Evolutionary conservation across 2,888 invertebrate genomes (phyloP), one percentile per base, ranked within the genome.

Genomic region (Dendrolimus pini): DNA sequence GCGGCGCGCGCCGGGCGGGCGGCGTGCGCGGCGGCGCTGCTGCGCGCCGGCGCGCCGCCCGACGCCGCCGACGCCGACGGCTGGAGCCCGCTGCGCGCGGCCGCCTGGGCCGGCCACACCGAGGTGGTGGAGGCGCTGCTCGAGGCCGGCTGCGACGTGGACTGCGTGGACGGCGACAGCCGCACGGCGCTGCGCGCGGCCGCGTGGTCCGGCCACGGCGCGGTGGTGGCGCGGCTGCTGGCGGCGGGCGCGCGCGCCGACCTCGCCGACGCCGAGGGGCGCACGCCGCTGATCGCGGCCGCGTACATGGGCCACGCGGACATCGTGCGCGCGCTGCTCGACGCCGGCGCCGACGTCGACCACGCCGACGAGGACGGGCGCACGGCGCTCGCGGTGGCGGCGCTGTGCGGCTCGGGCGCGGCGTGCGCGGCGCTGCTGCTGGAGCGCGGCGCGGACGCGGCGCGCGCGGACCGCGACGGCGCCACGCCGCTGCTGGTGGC

Each of bases 271-370:
- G 95, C 96, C 42, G 97, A 97, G 78, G 97, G 96, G 13, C 93
- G 98, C 65, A 98, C 98, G 0, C 97, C 98, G 0, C 91, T 98
- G 54, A 96, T 98, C 64, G 98, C 98, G 0, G 98, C 98, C 14
- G 97, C 98, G 0, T 98, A 98, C 84, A 98, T 98, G 98, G 97
- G 97, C 0, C 97, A 98, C 83, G 94, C 95, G n/a, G 96, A 96
- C 72, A 97, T 97, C 62, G 97, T 97, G 41, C 94, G 95, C 62
- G 95, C 95, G 64, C 85, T 98, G 54, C 85, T 98, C 9, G 95
- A 96, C 68, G 94, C 94, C 61, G 96, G 96, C 1, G 97, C 97
- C 0, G 92, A 94, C 71, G 94, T 97, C 30, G 95, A 97, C 80
- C 97, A 96, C 71, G 94, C 96, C 0, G 97, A 97, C 72, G 94